Evolutionary conservation across 2,797 vertebrate genomes (phyloP), one percentile per base, ranked within the genome.

Genomic region (Melanogrammus aeglefinus): DNA sequence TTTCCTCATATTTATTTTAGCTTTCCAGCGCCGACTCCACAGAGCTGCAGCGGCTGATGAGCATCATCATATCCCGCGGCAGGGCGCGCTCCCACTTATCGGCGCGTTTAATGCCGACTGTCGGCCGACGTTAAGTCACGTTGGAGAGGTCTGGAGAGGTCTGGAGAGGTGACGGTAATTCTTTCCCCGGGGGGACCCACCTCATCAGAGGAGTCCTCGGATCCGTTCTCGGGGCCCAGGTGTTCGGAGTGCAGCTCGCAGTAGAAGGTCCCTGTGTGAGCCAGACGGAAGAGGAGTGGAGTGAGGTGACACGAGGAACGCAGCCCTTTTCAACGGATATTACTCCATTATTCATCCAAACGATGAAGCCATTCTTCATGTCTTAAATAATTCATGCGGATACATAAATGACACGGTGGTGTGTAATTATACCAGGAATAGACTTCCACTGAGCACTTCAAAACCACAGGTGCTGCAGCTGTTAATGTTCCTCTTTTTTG

Each of bases 231-330:
- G 79, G 88, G 79, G 76, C 81, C 76, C 77, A 90, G 81, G n/a
- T 91, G 89, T 27, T 94, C 93, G 0, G 93, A 91, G 86, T 95
- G 95, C 84, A 90, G 91, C 86, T 94, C 93, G 2, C 95, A 95
- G 90, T 89, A 95, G 85, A 95, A 95, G 41, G 80, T 93, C 86
- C 94, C 95, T 95, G 90, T 79, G 78, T 82, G 76, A 27, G 85
- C 81, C 75, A 76, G 81, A 74, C 90, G 21, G 80, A 6, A 78
- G 73, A 29, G 9, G 72, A 80, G 47, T 73, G 78, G 75, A 27
- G 86, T 7, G 33, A 75, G 79, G 14, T 73, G 74, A 84, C 74
- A 72, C 76, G 72, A 76, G 75, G 83, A 72, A 84, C 69, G 38
- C 35, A 13, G 72, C 78, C 77, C 6, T 12, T 39, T 73, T 72